phyloP scores from a whole-genome alignment of 1,140 invertebrate genomes.

The Colletes gigas region DNA sequence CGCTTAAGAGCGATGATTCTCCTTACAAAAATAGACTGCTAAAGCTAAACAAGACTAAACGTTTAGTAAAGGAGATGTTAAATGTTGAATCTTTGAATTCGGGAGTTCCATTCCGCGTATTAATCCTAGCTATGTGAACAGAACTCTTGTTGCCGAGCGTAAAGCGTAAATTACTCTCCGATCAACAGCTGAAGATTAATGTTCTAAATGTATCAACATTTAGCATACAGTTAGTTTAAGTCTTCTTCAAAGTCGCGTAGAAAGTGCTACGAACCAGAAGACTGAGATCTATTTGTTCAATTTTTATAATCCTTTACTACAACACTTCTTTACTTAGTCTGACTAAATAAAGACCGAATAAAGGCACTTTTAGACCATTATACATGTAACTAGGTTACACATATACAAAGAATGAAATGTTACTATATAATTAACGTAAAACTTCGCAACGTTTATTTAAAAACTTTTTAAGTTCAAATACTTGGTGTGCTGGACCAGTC shows the following conservation, averaged over 20 bases:
- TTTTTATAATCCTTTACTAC: slow-evolving; percentile 12
- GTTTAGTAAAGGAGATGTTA: slow-evolving; percentile 19
- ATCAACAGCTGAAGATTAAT: not conserved
- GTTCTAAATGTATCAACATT: slow-evolving; percentile 13
- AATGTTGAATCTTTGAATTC: not conserved
- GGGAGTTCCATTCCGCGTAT: not conserved
- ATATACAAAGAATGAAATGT: not conserved
- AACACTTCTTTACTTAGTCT: not conserved
- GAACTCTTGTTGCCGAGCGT: not conserved
- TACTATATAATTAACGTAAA: not conserved
- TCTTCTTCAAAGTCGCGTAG: slow-evolving; percentile 8
- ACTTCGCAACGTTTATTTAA: not conserved
- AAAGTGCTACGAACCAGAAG: slow-evolving; percentile 19
- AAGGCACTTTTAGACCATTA: slow-evolving; percentile 61
- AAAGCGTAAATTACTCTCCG: not conserved
- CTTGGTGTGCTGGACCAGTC: not conserved
- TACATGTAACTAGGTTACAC: slow-evolving; percentile 19
- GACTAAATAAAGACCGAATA: slow-evolving; percentile 25
- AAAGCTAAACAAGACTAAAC: slow-evolving; percentile 42
- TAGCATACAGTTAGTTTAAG: not conserved
- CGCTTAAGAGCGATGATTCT: slow-evolving; percentile 20
- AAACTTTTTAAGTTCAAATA: not conserved
- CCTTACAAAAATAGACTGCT: slow-evolving; percentile 49
- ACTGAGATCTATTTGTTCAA: slow-evolving; percentile 36
- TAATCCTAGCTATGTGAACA: not conserved